These are phyloP conservation scores for Dipodomys spectabilis DNA, from an alignment of 2,113 vertebrate species.

Conservation along the genomic window DNA sequence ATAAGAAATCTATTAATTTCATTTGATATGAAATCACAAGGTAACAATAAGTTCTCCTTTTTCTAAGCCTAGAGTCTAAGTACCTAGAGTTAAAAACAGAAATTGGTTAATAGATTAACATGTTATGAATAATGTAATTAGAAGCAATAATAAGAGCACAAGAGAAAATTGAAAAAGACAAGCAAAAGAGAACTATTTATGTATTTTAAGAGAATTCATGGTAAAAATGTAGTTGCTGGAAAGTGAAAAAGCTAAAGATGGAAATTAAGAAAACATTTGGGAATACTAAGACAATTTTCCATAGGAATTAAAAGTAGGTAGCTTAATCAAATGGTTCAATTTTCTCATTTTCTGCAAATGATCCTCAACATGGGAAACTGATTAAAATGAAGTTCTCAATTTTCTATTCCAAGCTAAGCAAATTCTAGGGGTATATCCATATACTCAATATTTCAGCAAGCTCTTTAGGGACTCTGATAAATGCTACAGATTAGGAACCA, in stretches of 20 bases:
- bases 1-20: background rate
- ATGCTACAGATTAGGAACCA: background rate
- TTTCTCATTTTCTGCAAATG: background rate
- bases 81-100: background rate
- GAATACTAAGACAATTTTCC: background rate
- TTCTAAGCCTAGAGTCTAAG: background rate
- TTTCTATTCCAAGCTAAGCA: background rate
- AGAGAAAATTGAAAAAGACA: background rate
- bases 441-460: background rate
- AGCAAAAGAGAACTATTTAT: background rate
- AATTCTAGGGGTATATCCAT: background rate
- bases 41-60: background rate
- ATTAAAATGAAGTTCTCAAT: background rate
- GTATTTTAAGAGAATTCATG: constrained; percentile 9
- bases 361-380: background rate
- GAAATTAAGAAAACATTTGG: background rate
- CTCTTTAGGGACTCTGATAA: background rate
- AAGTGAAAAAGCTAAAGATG: background rate
- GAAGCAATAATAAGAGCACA: background rate
- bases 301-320: background rate
- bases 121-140: background rate
- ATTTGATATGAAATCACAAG: background rate
- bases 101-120: background rate
- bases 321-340: background rate
- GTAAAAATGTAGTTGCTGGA: background rate